Evolutionary conservation across 2,113 vertebrate species (phyloP).

Genomic region (Chrysochloris asiatica): DNA sequence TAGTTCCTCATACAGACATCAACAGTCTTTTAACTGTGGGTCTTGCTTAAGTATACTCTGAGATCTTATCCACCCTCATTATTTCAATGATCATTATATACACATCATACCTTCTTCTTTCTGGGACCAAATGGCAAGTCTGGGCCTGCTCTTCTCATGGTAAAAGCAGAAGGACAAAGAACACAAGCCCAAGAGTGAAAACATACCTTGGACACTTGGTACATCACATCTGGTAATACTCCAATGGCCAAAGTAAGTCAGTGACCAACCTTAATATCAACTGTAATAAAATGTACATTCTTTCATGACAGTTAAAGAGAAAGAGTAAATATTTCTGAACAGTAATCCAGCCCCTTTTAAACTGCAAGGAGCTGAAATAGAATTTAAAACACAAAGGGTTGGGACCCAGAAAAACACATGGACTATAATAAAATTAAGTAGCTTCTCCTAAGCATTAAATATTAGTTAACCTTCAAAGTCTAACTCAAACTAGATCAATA

Average conservation of each 20-base stretch:
- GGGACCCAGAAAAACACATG: not conserved
- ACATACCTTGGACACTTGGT: not conserved
- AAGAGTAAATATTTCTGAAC: not conserved
- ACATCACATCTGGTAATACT: not conserved
- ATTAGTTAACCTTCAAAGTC: not conserved
- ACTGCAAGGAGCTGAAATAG: not conserved
- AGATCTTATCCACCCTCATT: not conserved
- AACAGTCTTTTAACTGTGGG: not conserved
- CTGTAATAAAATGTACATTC: not conserved
- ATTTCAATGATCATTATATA: not conserved
- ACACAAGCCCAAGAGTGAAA: not conserved
- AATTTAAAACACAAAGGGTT: not conserved
- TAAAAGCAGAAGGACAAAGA: not conserved
- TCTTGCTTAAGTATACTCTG: not conserved
- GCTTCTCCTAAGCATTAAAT: not conserved
- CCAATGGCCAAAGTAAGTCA: not conserved
- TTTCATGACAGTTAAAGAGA: not conserved
- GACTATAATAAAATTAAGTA: not conserved
- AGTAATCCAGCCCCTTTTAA: not conserved
- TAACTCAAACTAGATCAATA: not conserved
- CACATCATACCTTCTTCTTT: not conserved
- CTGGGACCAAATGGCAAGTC: not conserved
- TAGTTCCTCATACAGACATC: not conserved
- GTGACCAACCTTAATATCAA: not conserved
- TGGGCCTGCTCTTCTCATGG: not conserved